Base-by-base conservation (phyloP, 2,888 invertebrate species). In the Epinotia ramella region DNA sequence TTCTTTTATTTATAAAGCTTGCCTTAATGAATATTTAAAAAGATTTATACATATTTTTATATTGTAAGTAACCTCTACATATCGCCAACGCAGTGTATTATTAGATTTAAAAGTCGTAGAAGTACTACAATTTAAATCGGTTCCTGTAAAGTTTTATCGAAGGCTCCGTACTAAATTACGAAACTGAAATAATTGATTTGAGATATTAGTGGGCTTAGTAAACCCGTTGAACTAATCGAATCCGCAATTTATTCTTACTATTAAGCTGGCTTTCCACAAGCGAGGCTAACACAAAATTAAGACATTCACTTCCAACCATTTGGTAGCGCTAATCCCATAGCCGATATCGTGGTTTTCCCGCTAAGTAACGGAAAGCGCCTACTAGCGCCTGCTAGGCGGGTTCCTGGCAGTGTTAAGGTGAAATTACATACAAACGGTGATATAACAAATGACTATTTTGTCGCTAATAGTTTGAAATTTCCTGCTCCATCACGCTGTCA, bases 1-100 rank as follows among this genome's bases (percentile, higher is more conserved):
- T 57, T 64, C n/a, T 64, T 56, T 72, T 64, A 72, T 72, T 64
- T 72, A 63, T 64, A 24, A 56, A 33, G 62, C 33, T 33, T 33
- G 16, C 33, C 33, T 5, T 33, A 33, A 13, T 62, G 16, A 16
- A 62, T 28, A 33, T 33, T 62, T 28, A 7, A 33, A 33, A 33
- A 16, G n/a, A n/a, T 16, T 40, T 9, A 7, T 40, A 7, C 1
- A 28, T 16, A 60, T 60, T 33, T n/a, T 6, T n/a, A n/a, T 53
- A 53, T 53, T 53, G n/a, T 6, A n/a, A n/a, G 5, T 53, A 7
- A 0, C 6, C 2, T 40, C 40, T 40, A 40, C 9, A 40, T 40
- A 40, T 40, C 40, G 40, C 5, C 28, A 28, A 33, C 7, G 7
- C 33, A 33, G 33, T 7, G 33, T 33, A 5, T 3, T 28, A 1